Conservation (phyloP, 1,140 invertebrate species). For the Lordiphosa clarofinis region DNA sequence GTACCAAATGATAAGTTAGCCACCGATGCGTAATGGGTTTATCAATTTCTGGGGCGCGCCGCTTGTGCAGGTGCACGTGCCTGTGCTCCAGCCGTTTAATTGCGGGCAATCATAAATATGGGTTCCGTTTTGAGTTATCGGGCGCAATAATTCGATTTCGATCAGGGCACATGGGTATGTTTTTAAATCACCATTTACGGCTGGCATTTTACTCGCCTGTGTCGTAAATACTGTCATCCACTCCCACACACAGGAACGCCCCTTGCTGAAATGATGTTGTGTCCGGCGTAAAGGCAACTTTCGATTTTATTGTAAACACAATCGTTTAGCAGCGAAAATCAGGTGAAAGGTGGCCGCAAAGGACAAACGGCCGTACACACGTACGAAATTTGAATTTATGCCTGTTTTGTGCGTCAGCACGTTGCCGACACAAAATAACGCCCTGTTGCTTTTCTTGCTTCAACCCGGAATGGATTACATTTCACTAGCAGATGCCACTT, state of each 20-base stretch:
- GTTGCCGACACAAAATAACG: slow-evolving; percentile 25
- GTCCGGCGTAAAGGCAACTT: slow-evolving; percentile 30
- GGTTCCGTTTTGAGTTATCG: slow-evolving; percentile 12
- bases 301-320: slow-evolving; percentile 42
- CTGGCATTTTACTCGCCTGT: slow-evolving; percentile 22
- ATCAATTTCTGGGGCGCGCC: slow-evolving; percentile 4
- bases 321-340: slow-evolving; percentile 37
- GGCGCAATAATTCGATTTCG: slow-evolving; percentile 21
- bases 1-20: slow-evolving; percentile 5
- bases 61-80: neutral
- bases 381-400: slow-evolving; percentile 52
- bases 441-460: neutral
- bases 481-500: slow-evolving; percentile 9
- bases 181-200: slow-evolving; percentile 55
- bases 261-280: slow-evolving; percentile 10
- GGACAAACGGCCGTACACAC: slow-evolving; percentile 29
- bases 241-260: slow-evolving; percentile 7
- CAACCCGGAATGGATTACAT: neutral
- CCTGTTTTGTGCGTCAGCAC: slow-evolving; percentile 50
- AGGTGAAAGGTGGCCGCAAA: slow-evolving; percentile 20
- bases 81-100: slow-evolving; percentile 29
- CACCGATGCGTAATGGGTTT: slow-evolving; percentile 11
- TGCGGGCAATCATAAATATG: slow-evolving; percentile 44
- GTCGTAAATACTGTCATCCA: slow-evolving; percentile 55
- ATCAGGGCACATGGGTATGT: slow-evolving; percentile 21